Evolutionary conservation across 2,888 invertebrate genomes (phyloP).

Genomic region (Caradrina kadenii): DNA sequence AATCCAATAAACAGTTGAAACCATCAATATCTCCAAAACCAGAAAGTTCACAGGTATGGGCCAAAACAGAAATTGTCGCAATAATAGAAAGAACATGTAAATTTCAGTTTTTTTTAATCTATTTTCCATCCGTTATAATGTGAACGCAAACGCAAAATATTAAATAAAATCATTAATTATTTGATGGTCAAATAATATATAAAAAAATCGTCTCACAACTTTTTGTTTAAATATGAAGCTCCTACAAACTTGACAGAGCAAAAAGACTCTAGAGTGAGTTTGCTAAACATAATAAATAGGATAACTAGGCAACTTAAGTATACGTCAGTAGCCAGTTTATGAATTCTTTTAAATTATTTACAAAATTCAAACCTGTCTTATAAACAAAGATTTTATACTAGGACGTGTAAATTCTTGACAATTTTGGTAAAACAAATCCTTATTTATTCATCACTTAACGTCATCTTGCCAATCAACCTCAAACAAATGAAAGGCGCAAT

Average conservation of each 20-base stretch:
- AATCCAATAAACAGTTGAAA: too few species aligned
- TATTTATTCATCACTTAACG: constrained; percentile 21
- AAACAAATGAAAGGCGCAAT: constrained; percentile 37
- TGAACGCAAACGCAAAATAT: constrained; percentile 6
- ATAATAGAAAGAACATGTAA: too few species aligned
- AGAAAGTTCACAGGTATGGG: too few species aligned
- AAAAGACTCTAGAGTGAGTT: constrained; percentile 5
- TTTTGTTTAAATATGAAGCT: constrained; percentile 6
- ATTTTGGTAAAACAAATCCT: neutral
- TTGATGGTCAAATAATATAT: neutral
- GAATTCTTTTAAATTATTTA: neutral
- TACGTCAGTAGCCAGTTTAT: neutral
- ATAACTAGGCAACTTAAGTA: neutral
- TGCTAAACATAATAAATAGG: constrained; percentile 1
- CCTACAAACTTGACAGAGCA: constrained; percentile 23
- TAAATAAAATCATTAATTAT: constrained; percentile 20
- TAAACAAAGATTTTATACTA: neutral
- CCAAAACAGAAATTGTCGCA: too few species aligned
- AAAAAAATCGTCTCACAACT: neutral
- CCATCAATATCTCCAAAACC: too few species aligned
- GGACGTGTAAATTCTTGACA: too few species aligned
- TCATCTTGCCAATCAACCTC: constrained; percentile 15
- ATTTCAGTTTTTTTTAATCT: too few species aligned
- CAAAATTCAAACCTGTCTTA: neutral
- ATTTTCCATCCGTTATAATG: too few species aligned